A percentile compares a stretch with the other conserved stretches of the same genome.
These are phyloP conservation scores for Aricia artaxerxes DNA, from an alignment of 2,888 invertebrate genomes.

Conservation along the genomic window DNA sequence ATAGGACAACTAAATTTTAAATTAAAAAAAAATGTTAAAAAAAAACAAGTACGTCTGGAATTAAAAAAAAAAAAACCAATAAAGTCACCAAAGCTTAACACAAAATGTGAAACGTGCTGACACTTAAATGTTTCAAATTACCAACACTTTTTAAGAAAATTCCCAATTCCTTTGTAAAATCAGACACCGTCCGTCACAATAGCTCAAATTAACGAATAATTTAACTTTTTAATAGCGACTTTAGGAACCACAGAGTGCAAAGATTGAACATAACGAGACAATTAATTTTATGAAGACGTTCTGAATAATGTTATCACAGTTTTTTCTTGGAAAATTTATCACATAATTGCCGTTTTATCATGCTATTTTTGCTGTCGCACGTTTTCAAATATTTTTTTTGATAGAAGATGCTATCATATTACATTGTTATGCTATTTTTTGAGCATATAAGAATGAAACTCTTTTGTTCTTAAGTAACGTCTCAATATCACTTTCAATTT, in stretches of 20 bases:
- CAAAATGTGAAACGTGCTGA: neutral
- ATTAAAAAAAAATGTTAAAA: too few relatives aligned
- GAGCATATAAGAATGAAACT: too few relatives aligned
- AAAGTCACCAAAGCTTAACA: neutral
- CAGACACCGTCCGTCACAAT: slow-evolving; percentile 9
- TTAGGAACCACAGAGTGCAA: slow-evolving; percentile 68
- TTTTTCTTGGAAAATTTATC: slow-evolving; percentile 8
- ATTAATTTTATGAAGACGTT: slow-evolving; percentile 60
- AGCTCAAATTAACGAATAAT: slow-evolving; percentile 62
- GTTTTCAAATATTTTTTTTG: neutral
- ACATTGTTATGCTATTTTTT: neutral
- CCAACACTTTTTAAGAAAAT: neutral
- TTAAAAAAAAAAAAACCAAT: neutral
- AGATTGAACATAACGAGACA: slow-evolving; percentile 62
- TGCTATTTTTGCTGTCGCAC: neutral
- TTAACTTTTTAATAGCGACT: slow-evolving; percentile 77
- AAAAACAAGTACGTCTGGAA: neutral
- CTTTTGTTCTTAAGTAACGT: too few relatives aligned
- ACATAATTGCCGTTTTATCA: neutral
- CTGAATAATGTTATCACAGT: slow-evolving; percentile 34
- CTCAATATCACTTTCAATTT: too few relatives aligned
- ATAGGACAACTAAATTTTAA: too few relatives aligned
- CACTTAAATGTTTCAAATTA: neutral
- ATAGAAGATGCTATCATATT: neutral
- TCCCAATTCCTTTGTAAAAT: slow-evolving; percentile 11